Evolutionary conservation across 35 echinoderm and acorn worm species (phyloP).

Genomic region (Apostichopus californicus): DNA sequence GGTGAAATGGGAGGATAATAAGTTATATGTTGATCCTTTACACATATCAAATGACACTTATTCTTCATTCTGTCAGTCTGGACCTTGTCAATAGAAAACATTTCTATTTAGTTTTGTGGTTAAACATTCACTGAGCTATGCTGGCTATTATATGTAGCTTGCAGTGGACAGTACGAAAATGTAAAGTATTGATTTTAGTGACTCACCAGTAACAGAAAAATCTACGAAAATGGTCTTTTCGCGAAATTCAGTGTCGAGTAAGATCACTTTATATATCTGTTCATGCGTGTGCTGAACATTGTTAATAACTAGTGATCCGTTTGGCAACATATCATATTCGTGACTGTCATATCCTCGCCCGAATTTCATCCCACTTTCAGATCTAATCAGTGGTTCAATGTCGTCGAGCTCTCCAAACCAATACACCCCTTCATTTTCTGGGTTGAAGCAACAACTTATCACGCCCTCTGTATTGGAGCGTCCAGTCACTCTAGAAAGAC

Average conservation of each 20-base stretch:
- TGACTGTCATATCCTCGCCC: not conserved
- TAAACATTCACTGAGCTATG: no score
- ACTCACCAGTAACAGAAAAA: not conserved
- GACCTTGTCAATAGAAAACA: no score
- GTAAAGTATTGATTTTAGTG: no score
- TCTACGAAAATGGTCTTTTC: not conserved
- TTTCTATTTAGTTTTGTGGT: no score
- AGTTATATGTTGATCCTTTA: no score
- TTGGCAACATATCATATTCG: slow-evolving; percentile 2
- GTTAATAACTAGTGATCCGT: slow-evolving; percentile 7
- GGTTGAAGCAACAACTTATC: not conserved
- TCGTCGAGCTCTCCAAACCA: not conserved
- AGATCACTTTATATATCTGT: not conserved
- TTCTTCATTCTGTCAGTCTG: no score
- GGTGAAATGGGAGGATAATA: no score
- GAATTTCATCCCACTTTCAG: no score
- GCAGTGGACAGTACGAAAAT: no score
- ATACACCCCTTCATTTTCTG: not conserved
- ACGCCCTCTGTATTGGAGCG: not conserved
- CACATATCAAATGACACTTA: no score
- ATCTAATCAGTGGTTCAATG: not conserved
- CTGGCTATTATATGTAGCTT: no score
- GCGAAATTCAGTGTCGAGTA: not conserved
- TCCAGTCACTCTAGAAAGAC: not conserved
- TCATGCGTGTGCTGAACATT: not conserved